Base-by-base conservation (phyloP, 2,888 invertebrate genomes). In the Tridacna gigas region DNA sequence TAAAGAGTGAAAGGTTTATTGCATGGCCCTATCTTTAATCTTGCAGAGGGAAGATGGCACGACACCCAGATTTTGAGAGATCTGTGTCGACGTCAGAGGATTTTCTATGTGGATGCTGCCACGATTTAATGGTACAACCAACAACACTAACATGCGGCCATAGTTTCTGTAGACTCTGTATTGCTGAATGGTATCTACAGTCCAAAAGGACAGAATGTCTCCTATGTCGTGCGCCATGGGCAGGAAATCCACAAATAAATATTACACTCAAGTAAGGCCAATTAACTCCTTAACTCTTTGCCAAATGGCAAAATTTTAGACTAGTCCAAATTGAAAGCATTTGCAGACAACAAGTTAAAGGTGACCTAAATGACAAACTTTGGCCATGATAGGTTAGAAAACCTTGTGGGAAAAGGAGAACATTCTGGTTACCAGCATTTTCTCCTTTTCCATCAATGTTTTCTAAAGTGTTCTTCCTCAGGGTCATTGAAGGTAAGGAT, bases 61-160 rank as follows among this genome's bases (percentile, higher is more conserved):
- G 3, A n/a, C 15, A 71, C 13, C 67, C 67, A 4, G 71, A 71
- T 25, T 51, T 71, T 11, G 71, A 71, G 26, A n/a, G 71, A 20
- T 71, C 71, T 0, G 9, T 71, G 0, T 83, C 88, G 0, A 79
- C 80, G 25, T 89, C 90, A n/a, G 88, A 88, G 20, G 93, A 93
- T 18, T 91, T 93, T 75, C 83, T 82, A 0, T 94, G 94, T 83
- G 86, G 90, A 18, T 91, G 91, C 56, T 94, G 94, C 73, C 90
- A 89, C 79, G 91, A 90, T 56, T 79, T 93, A 18, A 86, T 93
- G 85, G 86, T 92, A 12, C 89, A 91, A 45, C 93, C 94, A 0
- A 93, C 93, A 20, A 93, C 93, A 0, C 82, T 94, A 15, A 89
- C 83, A 45, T 94, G 94, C 86, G 94, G 94, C 0, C 94, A 94